Percentiles rank a stretch among this genome's conserved stretches.
phyloP scores from a whole-genome alignment of 1,140 invertebrate species.

The Apolygus lucorum region DNA sequence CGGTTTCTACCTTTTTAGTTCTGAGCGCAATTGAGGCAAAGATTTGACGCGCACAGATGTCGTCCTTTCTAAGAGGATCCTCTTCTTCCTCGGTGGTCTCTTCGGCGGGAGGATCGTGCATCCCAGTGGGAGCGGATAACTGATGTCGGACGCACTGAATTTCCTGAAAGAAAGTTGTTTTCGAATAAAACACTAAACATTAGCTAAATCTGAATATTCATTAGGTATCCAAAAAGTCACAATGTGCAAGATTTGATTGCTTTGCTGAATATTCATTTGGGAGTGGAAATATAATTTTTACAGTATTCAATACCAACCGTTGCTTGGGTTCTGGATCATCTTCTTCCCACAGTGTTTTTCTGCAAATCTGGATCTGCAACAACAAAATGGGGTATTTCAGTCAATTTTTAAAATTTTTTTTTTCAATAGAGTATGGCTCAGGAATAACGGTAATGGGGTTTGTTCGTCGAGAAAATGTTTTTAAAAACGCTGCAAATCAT shows the following conservation, averaged over 20 bases:
- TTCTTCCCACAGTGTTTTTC: background rate
- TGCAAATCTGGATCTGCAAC: background rate
- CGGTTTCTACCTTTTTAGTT: too few species aligned
- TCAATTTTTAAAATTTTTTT: too few species aligned
- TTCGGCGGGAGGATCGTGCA: background rate
- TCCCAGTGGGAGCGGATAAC: conserved; percentile 1
- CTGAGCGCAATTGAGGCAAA: too few species aligned
- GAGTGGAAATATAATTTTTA: background rate
- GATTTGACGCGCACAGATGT: background rate
- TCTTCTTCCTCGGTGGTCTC: conserved; percentile 5
- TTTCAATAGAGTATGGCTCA: too few species aligned
- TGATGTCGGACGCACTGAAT: conserved; percentile 14
- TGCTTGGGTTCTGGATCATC: background rate
- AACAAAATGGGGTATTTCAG: too few species aligned
- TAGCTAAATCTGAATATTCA: background rate
- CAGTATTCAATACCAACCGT: background rate
- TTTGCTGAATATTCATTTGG: background rate
- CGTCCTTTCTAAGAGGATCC: background rate
- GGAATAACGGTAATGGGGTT: too few species aligned
- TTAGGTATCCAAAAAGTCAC: background rate
- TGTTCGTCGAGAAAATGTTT: too few species aligned
- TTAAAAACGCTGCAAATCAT: too few species aligned
- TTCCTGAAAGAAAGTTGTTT: too few species aligned
- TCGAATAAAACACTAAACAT: too few species aligned
- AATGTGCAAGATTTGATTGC: background rate